Evolutionary conservation across 2,113 vertebrate species (phyloP), one percentile per base, ranked within the genome.

Genomic region (Neolamprologus toae): DNA sequence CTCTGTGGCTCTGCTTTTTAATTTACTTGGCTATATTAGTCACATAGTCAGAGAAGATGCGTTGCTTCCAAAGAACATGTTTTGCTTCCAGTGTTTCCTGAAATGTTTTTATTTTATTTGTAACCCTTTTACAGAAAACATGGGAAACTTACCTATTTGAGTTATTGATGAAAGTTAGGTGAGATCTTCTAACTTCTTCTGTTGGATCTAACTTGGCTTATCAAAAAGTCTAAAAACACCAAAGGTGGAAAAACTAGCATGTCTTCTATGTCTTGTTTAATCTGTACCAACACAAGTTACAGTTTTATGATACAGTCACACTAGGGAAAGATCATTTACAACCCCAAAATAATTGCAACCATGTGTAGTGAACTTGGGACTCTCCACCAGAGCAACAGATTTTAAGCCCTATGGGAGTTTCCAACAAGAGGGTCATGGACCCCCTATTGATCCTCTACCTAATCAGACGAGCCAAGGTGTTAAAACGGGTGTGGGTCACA

Each of bases 401-500:
- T 35, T 35, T 63, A 63, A 63, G 9, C 31, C 59, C 59, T 63
- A 35, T 63, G 0, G 17, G 4, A 35, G 59, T 63, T 31, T 63
- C 59, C 6, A 3, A 33, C 59, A 63, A 63, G 59, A 63, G 59
- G 59, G 28, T 35, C 59, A 63, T 63, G 31, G 59, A 63, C 6
- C 16, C 1, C 31, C 6, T 7, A 19, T 3, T 35, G 59, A 63
- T 35, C 0, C 17, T 63, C 59, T 35, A 63, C 16, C 9, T 63
- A 63, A 63, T 63, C 31, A 35, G 31, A 63, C 1, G 0, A 63
- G 6, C 4, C 9, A 63, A 63, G 59, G 31, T 63, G 59, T 63
- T 35, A 35, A 63, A 63, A 63, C 1, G 0, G 31, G 9, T n/a
- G 59, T 63, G 17, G 31, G 31, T 63, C 17, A 63, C 59, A 63